Conservation (phyloP, 1,140 invertebrate genomes). For the Drosophila rufa region DNA sequence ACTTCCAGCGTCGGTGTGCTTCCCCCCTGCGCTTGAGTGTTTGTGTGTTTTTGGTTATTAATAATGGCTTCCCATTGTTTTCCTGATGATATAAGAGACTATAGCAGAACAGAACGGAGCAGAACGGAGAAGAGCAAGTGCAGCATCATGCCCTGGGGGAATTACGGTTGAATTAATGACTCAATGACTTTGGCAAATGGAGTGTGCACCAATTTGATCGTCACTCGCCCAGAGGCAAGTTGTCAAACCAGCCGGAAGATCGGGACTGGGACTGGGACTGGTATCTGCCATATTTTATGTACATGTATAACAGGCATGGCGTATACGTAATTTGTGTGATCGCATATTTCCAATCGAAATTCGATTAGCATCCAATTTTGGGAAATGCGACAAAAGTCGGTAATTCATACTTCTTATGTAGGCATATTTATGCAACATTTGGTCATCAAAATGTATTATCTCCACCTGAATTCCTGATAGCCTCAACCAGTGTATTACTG, state of each 20-base stretch:
- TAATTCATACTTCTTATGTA: background rate
- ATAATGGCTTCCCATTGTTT: conserved; percentile 20
- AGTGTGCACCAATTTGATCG: conserved; percentile 11
- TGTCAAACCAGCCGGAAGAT: conserved; percentile 22
- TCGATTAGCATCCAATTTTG: background rate
- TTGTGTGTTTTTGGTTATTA: conserved; percentile 13
- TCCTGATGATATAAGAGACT: conserved; percentile 16
- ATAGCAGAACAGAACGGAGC: background rate
- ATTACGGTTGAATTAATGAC: conserved; percentile 11
- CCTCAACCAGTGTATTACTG: too few relatives aligned
- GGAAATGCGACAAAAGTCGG: too few relatives aligned
- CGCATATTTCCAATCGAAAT: conserved; percentile 2
- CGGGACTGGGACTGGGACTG: background rate
- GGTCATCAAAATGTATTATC: background rate
- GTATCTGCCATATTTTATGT: conserved; percentile 4
- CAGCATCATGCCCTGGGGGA: conserved; percentile 14
- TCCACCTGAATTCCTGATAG: too few relatives aligned
- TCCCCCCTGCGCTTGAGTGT: conserved; percentile 1
- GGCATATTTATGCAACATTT: conserved; percentile 4
- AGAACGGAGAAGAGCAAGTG: background rate
- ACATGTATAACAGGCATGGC: conserved; percentile 5
- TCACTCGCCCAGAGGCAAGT: conserved; percentile 10
- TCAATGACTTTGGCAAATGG: conserved; percentile 3
- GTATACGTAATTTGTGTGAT: conserved; percentile 16
- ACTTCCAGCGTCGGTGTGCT: background rate